Conservation (phyloP, 2,797 vertebrate species). For the Moxostoma hubbsi region DNA sequence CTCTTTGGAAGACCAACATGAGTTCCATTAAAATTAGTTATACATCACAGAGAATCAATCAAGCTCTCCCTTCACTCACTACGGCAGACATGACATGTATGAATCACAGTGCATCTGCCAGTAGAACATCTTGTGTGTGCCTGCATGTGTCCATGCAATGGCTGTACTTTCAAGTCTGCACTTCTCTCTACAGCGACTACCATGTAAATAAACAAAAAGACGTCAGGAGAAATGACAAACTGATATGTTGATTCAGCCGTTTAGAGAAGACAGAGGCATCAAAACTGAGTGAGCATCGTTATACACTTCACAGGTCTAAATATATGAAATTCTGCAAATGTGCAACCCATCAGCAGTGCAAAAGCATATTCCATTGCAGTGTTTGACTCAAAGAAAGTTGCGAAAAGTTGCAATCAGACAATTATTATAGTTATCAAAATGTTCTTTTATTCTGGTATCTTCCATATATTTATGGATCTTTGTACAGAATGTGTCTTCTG, state of each 20-base stretch:
- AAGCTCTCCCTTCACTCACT: slow-evolving; percentile 64
- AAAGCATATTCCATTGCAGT: slow-evolving; percentile 8
- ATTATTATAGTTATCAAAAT: too few relatives aligned
- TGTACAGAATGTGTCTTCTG: too few relatives aligned
- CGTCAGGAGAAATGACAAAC: slow-evolving; percentile 19
- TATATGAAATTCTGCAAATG: neutral
- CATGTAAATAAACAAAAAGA: slow-evolving; percentile 6
- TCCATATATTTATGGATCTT: too few relatives aligned
- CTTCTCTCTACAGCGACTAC: neutral
- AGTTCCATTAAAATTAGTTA: slow-evolving; percentile 61
- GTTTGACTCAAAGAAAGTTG: slow-evolving; percentile 30
- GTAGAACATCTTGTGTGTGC: slow-evolving; percentile 26
- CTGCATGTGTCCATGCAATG: neutral
- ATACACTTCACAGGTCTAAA: neutral
- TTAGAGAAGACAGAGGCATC: slow-evolving; percentile 4
- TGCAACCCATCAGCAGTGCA: slow-evolving; percentile 11
- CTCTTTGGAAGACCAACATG: slow-evolving; percentile 54
- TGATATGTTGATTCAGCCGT: slow-evolving; percentile 26
- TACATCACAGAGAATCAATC: slow-evolving; percentile 70
- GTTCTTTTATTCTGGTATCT: too few relatives aligned
- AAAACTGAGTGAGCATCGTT: slow-evolving; percentile 8
- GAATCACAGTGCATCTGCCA: slow-evolving; percentile 66
- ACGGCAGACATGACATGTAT: slow-evolving; percentile 66
- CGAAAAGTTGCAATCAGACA: neutral
- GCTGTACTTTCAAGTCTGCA: neutral